Base-by-base conservation (phyloP, 2,113 vertebrate genomes). In the Hepsetus odoe region DNA sequence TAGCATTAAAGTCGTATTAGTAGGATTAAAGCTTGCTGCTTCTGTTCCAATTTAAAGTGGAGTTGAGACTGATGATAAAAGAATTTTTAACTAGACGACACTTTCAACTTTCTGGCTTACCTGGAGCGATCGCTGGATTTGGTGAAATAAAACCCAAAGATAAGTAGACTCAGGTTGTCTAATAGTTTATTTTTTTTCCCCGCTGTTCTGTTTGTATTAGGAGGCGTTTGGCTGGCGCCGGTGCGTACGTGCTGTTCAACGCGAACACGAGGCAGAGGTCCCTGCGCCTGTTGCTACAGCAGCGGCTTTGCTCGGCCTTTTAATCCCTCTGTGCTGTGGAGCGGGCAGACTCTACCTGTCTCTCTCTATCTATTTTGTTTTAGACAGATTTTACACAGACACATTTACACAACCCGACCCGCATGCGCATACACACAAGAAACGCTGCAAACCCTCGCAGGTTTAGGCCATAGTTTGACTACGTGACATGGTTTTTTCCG, bases 161-260 rank as follows among this genome's bases (percentile, higher is more conserved):
- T 33, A 24, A 59, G 55, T 26, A 59, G 9, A 42, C 24, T 59
- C 14, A 14, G 71, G 16, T 30, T 9, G 8, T 20, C 44, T 73
- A 59, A 59, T 62, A 32, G 13, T 4, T 40, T 26, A 22, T 56
- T 22, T 42, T 53, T 22, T 2, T 7, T 16, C 62, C 9, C n/a
- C 11, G 11, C 35, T 38, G 64, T 44, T 67, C 62, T 86, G 81
- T 88, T 88, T 82, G 87, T 81, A 76, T 84, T 79, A 75, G 82
- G 78, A 86, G 84, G 81, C 28, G 67, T 83, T 87, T 87, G 88
- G 86, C 88, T 83, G 80, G 66, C 69, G 81, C 62, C 72, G 20
- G 61, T 90, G 89, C 35, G 81, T 92, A 90, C 88, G 83, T 91
- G 89, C 86, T 0, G 74, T 77, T 85, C 74, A 53, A 65, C 65